Conservation (phyloP, 2,797 vertebrate species). For the Pteropus rufus region DNA sequence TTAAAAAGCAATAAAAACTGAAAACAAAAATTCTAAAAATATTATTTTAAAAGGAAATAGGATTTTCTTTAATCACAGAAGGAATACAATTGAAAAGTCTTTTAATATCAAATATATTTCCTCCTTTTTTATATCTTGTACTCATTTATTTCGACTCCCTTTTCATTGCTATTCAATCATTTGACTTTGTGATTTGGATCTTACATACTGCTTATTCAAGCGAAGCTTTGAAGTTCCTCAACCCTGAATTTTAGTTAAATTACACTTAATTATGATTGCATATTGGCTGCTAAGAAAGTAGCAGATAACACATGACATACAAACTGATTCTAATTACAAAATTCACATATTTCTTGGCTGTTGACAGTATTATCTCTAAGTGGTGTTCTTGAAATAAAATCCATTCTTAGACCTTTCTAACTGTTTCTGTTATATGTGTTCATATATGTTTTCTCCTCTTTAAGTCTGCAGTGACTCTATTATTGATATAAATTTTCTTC, state of each 20-base stretch:
- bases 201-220: not conserved
- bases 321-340: not conserved
- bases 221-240: not conserved
- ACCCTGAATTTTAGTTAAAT: slow-evolving; percentile 23
- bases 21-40: not conserved
- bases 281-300: not conserved
- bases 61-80: not conserved
- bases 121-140: not conserved
- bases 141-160: not conserved
- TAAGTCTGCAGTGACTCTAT: not conserved
- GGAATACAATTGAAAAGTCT: not conserved
- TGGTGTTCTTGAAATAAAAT: not conserved
- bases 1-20: not conserved
- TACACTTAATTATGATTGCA: not conserved
- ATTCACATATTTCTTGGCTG: not conserved
- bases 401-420: not conserved
- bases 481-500: not conserved
- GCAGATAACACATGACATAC: not conserved
- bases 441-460: not conserved
- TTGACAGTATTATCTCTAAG: not conserved
- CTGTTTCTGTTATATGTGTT: not conserved
- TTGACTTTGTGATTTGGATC: not conserved
- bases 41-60: not conserved
- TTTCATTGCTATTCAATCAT: not conserved
- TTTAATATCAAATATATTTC: not conserved